Evolutionary conservation across 2,113 vertebrate genomes (phyloP).

Genomic region (Pelodiscus sinensis): DNA sequence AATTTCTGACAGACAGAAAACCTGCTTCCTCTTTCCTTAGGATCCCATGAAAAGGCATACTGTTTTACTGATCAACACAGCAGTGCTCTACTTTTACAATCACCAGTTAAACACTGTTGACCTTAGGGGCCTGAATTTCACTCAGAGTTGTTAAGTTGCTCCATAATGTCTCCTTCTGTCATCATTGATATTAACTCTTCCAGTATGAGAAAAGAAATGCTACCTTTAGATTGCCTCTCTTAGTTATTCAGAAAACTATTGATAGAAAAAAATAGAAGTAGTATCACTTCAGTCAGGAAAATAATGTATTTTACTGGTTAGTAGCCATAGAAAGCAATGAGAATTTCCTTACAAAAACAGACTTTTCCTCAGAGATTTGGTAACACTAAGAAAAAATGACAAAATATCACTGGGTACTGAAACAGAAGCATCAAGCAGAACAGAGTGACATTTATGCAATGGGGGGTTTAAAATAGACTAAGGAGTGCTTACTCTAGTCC

Average conservation of each 20-base stretch:
- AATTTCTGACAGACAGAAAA: neutral
- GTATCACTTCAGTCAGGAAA: neutral
- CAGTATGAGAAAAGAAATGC: neutral
- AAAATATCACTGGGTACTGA: neutral
- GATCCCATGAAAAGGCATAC: neutral
- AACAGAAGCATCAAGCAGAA: neutral
- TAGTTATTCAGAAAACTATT: neutral
- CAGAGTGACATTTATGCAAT: neutral
- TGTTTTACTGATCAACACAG: neutral
- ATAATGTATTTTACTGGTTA: neutral
- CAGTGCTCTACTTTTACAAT: neutral
- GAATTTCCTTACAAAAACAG: neutral
- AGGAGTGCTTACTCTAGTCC: neutral
- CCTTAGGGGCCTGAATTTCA: neutral
- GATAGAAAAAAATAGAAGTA: neutral
- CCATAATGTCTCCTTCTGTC: constrained; percentile 3
- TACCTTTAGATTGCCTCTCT: neutral
- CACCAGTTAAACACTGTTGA: neutral
- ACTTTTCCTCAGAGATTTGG: neutral
- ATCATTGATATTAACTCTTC: neutral
- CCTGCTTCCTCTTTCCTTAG: neutral
- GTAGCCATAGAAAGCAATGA: neutral
- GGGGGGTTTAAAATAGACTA: neutral
- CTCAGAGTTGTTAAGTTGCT: neutral
- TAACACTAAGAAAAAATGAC: neutral